Conservation (phyloP, 2,113 vertebrate genomes). For the Chelonoidis abingdonii region DNA sequence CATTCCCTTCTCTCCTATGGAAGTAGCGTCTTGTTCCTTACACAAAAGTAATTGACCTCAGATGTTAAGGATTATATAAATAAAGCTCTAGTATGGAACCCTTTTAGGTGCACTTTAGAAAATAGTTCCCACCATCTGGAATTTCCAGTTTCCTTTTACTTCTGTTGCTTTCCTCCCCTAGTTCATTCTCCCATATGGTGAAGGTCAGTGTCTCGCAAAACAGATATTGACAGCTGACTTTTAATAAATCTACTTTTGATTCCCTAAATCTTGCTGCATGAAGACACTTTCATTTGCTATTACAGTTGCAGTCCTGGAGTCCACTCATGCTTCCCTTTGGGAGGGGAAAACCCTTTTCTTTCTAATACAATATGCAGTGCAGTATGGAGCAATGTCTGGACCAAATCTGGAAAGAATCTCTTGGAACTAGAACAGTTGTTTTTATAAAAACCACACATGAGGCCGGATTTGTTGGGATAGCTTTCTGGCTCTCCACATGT, state of each 20-base stretch:
- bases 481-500: background rate
- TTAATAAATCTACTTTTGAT: conserved; percentile 68
- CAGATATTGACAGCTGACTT: conserved; percentile 67
- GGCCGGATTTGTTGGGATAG: background rate
- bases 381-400: background rate
- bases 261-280: conserved; percentile 50
- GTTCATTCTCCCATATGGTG: conserved; percentile 65
- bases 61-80: conserved; percentile 50
- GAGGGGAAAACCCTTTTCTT: background rate
- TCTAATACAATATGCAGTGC: background rate
- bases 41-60: conserved; percentile 7
- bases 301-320: conserved; percentile 22
- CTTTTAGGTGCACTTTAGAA: conserved; percentile 52
- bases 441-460: background rate
- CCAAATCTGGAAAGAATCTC: background rate
- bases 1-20: background rate
- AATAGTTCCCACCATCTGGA: conserved; percentile 57
- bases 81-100: conserved; percentile 30
- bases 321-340: background rate
- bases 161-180: conserved; percentile 54
- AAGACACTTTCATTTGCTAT: conserved; percentile 34
- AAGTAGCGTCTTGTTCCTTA: background rate
- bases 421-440: background rate
- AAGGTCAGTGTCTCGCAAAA: conserved; percentile 70
- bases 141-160: conserved; percentile 67